Evolutionary conservation across 2,797 vertebrate genomes (phyloP), one percentile per base, ranked within the genome.

Genomic region (Labeo calbasu): DNA sequence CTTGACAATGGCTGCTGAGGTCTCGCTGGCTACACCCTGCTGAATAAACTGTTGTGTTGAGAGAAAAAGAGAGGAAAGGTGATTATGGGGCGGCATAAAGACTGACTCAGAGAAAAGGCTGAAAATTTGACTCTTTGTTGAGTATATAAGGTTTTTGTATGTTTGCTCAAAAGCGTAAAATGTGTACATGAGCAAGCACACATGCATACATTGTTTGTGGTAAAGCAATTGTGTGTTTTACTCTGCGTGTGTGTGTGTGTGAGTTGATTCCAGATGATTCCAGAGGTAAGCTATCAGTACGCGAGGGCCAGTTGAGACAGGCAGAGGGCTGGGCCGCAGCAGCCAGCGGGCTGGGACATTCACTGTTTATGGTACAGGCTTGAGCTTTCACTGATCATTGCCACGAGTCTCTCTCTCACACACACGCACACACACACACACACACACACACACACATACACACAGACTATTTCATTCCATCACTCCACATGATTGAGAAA

Each of bases 221-320:
- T 9, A 65, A 70, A 59, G 36, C 51, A 36, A 13, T 55, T 69
- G 50, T 79, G 59, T 79, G 55, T 70, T 70, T 57, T 46, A 70
- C 17, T 80, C 61, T 76, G 70, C 72, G 79, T 77, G 72, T 71
- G 55, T 55, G 55, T 43, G 53, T 77, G 63, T 72, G 57, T 23
- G 48, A 43, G 28, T 50, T 95, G 92, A 96, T 94, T 91, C 89
- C 96, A 94, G 95, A 95, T 93, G 96, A 98, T 97, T 97, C 96
- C 96, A 95, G 90, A 95, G 91, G 91, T 91, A 95, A 94, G 95
- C 93, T 94, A 95, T 97, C 95, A 96, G 92, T 92, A 89, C 89
- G 86, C 19, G 2, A 71, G 83, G 21, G 94, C 97, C 94, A 94
- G 98, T 94, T 95, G 92, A 89, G 65, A 96, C 98, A 98, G 12